Percentiles rank a stretch among this genome's conserved stretches.
Conservation (phyloP, 2,888 invertebrate species). For the Alloplasta piceator region DNA sequence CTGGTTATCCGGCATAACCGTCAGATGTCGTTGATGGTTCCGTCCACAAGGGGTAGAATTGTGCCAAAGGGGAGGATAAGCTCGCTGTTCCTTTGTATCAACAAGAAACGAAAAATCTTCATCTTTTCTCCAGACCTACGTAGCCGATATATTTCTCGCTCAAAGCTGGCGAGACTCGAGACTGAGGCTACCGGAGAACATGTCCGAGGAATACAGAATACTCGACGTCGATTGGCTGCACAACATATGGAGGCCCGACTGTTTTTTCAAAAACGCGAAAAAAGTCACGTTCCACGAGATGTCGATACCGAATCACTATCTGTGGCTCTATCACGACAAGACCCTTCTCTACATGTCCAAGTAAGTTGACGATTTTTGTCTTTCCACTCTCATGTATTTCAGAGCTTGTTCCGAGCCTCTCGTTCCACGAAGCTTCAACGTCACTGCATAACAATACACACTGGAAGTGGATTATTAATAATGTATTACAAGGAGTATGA, state of each 20-base stretch:
- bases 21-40: conserved; percentile 32
- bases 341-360: conserved; percentile 96
- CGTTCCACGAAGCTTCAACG: too few relatives aligned
- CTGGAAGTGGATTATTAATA: background rate
- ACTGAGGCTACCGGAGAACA: conserved; percentile 94
- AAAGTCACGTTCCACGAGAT: conserved; percentile 96
- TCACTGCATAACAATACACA: background rate
- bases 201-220: conserved; percentile 96
- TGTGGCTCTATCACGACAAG: conserved; percentile 96
- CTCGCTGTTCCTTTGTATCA: too few relatives aligned
- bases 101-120: too few relatives aligned
- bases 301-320: conserved; percentile 96
- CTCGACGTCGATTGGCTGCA: conserved; percentile 95
- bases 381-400: background rate
- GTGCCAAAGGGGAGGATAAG: background rate
- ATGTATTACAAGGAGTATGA: background rate
- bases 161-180: conserved; percentile 97
- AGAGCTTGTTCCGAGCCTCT: too few relatives aligned
- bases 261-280: conserved; percentile 97
- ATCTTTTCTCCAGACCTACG: conserved; percentile 90
- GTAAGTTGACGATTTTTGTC: conserved; percentile 84
- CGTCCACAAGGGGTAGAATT: background rate
- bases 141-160: conserved; percentile 95
- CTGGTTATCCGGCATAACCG: background rate
- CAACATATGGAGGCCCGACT: conserved; percentile 96